These are phyloP conservation scores for Glaucopsyche alexis DNA, from an alignment of 2,888 invertebrate genomes.

Conservation along the genomic window DNA sequence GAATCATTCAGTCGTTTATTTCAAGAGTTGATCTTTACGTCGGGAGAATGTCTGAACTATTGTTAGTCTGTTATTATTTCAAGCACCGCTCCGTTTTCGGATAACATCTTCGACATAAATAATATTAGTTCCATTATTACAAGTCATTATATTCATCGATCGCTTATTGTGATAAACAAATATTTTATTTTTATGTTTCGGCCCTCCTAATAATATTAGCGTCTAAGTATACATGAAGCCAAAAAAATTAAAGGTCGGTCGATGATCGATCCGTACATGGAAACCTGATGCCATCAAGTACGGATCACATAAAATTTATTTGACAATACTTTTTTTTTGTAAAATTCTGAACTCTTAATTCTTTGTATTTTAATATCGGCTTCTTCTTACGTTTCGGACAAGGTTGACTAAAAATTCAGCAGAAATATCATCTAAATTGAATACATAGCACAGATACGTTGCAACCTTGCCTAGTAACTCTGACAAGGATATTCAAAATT, in stretches of 20 bases:
- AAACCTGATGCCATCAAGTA: constrained; percentile 11
- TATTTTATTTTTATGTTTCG: constrained; percentile 14
- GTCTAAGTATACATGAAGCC: constrained; percentile 24
- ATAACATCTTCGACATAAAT: constrained; percentile 22
- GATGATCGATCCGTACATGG: constrained; percentile 21
- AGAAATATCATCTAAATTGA: neutral
- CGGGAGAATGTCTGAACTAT: constrained; percentile 49
- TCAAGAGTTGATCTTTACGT: constrained; percentile 49
- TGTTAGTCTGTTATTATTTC: constrained; percentile 52
- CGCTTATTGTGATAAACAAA: constrained; percentile 22
- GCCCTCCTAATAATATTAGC: constrained; percentile 14
- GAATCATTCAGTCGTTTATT: constrained; percentile 55
- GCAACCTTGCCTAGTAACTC: neutral
- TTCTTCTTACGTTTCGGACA: neutral
- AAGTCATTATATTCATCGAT: constrained; percentile 31
- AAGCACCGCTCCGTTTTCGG: constrained; percentile 37
- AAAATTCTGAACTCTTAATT: neutral
- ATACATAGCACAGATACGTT: neutral
- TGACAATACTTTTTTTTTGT: neutral
- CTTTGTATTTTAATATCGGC: neutral
- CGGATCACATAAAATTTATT: neutral
- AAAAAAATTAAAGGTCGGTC: constrained; percentile 26
- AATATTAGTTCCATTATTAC: constrained; percentile 19
- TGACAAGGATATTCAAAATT: constrained; percentile 21
- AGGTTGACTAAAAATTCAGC: neutral